Evolutionary conservation across 2,888 invertebrate genomes (phyloP).

Genomic region (Liopterus haemorrhoidalis): DNA sequence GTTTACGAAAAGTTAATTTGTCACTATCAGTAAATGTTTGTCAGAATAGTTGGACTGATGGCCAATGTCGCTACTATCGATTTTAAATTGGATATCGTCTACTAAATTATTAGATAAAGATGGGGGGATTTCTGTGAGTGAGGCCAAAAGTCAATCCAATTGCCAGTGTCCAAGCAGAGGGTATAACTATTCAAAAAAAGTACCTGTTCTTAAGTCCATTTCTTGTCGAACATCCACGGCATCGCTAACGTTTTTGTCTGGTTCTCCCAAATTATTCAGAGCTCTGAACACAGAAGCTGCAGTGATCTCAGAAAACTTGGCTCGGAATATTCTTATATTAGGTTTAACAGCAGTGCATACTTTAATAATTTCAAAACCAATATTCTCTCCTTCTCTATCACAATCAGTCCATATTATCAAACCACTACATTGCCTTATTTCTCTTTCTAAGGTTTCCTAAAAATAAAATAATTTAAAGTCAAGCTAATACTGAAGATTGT

Average conservation of each 20-base stretch:
- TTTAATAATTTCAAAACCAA: constrained; percentile 92
- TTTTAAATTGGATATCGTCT: no score
- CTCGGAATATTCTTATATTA: constrained; percentile 66
- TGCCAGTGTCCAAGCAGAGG: not conserved
- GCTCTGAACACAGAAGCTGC: constrained; percentile 73
- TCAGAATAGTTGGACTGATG: no score
- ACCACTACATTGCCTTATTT: constrained; percentile 59
- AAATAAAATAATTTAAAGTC: constrained; percentile 32
- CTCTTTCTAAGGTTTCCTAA: constrained; percentile 64
- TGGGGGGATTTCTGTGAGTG: no score
- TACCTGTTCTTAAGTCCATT: constrained; percentile 87
- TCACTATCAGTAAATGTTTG: no score
- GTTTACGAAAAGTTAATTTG: no score
- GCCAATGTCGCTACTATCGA: no score
- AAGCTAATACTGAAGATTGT: constrained; percentile 7
- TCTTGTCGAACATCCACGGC: constrained; percentile 92
- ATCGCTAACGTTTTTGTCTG: constrained; percentile 76
- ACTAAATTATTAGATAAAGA: no score
- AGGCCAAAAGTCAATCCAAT: no score
- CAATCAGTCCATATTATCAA: constrained; percentile 99
- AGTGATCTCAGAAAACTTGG: constrained; percentile 97
- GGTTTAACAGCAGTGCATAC: constrained; percentile 79
- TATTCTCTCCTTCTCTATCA: constrained; percentile 98
- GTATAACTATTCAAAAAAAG: constrained; percentile 17
- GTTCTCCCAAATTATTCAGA: constrained; percentile 66